phyloP scores from a whole-genome alignment of 1,140 invertebrate genomes.

The Solenopsis fugax region DNA sequence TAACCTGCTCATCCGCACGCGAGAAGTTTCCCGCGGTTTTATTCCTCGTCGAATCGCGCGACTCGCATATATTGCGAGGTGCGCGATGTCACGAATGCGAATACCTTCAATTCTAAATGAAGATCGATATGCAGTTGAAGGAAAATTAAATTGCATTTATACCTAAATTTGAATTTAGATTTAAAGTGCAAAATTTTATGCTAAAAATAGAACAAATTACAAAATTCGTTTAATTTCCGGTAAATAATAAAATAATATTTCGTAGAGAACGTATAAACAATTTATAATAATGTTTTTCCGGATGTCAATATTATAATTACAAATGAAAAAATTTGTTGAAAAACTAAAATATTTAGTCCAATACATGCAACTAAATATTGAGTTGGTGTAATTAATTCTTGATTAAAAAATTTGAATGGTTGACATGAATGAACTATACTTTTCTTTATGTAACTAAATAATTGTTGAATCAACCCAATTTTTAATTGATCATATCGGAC shows the following conservation, averaged over 20 bases:
- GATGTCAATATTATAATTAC: not conserved
- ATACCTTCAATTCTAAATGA: conserved; percentile 31
- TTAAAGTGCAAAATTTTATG: not conserved
- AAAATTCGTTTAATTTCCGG: not conserved
- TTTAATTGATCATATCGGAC: no score
- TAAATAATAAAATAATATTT: conserved; percentile 1
- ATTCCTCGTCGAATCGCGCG: conserved; percentile 50
- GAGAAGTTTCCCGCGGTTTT: conserved; percentile 51
- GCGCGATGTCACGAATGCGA: conserved; percentile 25
- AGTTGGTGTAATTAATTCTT: no score
- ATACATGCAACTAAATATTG: no score
- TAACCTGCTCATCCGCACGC: conserved; percentile 55
- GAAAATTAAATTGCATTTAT: conserved; percentile 34
- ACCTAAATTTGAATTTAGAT: not conserved
- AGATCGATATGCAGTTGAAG: conserved; percentile 3
- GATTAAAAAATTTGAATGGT: no score
- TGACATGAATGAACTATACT: no score
- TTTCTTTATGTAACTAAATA: no score
- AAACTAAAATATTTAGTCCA: no score
- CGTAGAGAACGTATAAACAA: not conserved
- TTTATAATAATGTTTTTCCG: not conserved
- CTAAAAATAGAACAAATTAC: not conserved
- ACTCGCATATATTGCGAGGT: not conserved
- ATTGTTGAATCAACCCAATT: no score
- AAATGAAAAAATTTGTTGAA: no score